These are phyloP conservation scores for Heliconius ismenius DNA, from an alignment of 2,888 invertebrate species.

Conservation along the genomic window DNA sequence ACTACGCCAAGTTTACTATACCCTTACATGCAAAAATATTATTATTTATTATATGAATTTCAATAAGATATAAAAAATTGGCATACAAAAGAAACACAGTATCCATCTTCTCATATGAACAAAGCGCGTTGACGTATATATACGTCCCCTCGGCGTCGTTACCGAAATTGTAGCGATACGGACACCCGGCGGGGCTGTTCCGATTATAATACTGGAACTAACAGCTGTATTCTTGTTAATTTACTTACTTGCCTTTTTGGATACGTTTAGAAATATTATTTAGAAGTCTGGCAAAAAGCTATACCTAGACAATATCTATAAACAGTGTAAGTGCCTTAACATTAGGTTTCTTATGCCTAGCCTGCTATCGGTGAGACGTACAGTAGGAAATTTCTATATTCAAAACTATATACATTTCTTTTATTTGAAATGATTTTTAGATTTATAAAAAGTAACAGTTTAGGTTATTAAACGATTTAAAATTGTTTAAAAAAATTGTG, in stretches of 20 bases:
- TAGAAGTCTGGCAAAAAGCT: neutral
- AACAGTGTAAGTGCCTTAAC: no score
- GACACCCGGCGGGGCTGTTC: conserved; percentile 29
- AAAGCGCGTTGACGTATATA: conserved; percentile 32
- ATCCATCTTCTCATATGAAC: conserved; percentile 5
- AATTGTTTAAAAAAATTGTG: no score
- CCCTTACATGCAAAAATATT: no score
- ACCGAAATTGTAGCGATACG: conserved; percentile 35
- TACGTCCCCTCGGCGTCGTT: conserved; percentile 31
- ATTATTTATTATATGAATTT: neutral
- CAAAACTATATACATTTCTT: no score
- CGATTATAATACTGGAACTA: conserved; percentile 36
- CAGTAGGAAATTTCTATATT: neutral
- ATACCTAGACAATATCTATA: neutral
- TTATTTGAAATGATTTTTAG: no score
- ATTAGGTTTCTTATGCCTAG: neutral
- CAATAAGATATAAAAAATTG: neutral
- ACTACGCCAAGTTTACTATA: no score
- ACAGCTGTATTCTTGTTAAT: conserved; percentile 19
- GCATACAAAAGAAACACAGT: conserved; percentile 9
- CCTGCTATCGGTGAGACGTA: neutral
- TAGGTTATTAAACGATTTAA: no score
- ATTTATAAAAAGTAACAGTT: no score
- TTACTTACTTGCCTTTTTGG: conserved; percentile 18
- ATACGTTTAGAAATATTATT: neutral